Base-by-base conservation (phyloP, 1,140 invertebrate species). In the Brachionus paranguensis region DNA sequence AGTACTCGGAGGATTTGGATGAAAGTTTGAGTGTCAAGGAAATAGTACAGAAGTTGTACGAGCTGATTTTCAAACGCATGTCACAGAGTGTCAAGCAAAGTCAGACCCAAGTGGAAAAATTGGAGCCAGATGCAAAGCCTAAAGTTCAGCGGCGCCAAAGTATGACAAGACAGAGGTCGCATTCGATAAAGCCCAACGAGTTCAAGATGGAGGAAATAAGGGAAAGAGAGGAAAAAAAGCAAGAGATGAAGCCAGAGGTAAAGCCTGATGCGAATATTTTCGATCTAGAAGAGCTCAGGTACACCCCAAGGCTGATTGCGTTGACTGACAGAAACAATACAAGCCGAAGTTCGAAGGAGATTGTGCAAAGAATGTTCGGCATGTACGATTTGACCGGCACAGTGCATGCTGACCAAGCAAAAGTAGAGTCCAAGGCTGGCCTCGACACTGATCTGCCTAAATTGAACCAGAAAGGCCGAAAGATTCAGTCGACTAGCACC, bases 241-340 rank as follows among this genome's bases (percentile, higher is more conserved):
- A 11, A 24, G 64, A 81, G 27, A 14, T 81, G 11, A 47, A 81
- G 37, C 53, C 24, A 24, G 78, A 81, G 27, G 11, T 81, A 11
- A 68, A 81, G 20, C 53, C 24, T 3, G 78, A 81, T 27, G 7
- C 12, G 12, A 81, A 81, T 68, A 81, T 81, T 37, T 81, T 81
- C 53, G 53, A 81, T 41, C 24, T 81, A 14, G 78, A 81, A 68
- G 37, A 45, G 33, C 20, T 81, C 10, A 60, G 78, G 27, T 47
- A 81, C 33, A 81, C 78, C 10, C 78, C 78, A 4, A 81, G n/a
- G 29, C 53, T 81, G n/a, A 81, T 81, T 68, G 78, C 78, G 8
- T n/a, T 81, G 20, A 79, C 43, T 50, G 55, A 79, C 53, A 64
- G 27, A 64, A 79, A 50, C 3, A 79, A 50, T 14, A 72, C 33